phyloP scores from a whole-genome alignment of 2,888 invertebrate species.

The Kuschelorhynchus macadamiae region DNA sequence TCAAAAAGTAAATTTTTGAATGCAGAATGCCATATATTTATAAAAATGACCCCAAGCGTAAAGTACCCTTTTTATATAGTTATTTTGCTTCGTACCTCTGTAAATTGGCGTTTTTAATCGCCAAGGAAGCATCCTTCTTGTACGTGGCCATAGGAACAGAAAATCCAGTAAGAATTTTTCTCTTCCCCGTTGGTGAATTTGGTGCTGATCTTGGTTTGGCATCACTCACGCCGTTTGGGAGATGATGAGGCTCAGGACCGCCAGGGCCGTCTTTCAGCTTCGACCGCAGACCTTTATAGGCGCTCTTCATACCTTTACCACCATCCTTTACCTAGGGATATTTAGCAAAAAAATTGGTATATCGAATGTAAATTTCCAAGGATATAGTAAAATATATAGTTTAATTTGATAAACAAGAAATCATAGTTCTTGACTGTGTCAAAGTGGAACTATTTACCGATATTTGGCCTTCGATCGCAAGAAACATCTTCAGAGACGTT shows the following conservation, averaged over 20 bases:
- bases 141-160: conserved; percentile 66
- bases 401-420: no score
- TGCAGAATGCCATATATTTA: no score
- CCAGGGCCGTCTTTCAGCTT: conserved; percentile 71
- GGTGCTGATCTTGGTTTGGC: conserved; percentile 76
- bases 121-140: conserved; percentile 65
- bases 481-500: no score
- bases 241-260: conserved; percentile 63
- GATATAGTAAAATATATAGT: no score
- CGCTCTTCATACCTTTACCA: conserved; percentile 83
- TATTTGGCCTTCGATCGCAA: no score
- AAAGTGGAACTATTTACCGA: no score
- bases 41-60: no score
- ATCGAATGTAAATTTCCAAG: no score
- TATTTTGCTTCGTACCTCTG: conserved; percentile 62
- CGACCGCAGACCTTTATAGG: conserved; percentile 82
- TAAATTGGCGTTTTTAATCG: conserved; percentile 62
- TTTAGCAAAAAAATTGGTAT: no score
- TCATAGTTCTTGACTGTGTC: no score
- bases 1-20: no score
- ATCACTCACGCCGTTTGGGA: conserved; percentile 62
- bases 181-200: conserved; percentile 75
- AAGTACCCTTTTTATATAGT: not conserved
- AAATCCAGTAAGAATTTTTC: conserved; percentile 64
- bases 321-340: no score